These are phyloP conservation scores for Galaxias olidus DNA, from an alignment of 2,797 vertebrate genomes.

Conservation along the genomic window DNA sequence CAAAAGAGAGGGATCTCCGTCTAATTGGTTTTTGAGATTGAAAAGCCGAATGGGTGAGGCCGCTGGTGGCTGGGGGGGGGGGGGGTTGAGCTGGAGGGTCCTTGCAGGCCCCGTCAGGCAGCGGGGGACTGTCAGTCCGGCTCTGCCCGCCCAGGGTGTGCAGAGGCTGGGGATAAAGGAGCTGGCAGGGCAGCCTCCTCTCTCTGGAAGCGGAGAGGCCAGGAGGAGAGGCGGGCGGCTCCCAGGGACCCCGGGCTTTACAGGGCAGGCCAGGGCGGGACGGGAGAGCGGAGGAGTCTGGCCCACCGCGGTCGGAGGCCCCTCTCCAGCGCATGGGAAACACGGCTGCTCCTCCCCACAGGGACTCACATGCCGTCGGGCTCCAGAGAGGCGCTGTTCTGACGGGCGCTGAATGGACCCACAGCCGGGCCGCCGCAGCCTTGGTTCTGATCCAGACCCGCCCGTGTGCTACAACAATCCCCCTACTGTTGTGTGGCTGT, in stretches of 20 bases:
- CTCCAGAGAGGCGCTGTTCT: constrained; percentile 37
- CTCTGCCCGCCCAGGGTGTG: constrained; percentile 67
- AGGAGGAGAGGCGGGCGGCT: constrained; percentile 65
- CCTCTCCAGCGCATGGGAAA: constrained; percentile 69
- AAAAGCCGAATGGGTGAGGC: constrained; percentile 64
- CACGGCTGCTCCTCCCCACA: constrained; percentile 59
- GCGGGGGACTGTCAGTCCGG: constrained; percentile 72
- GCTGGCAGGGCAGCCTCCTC: constrained; percentile 64
- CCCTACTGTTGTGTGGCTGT: too few species aligned
- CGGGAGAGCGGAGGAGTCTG: constrained; percentile 62
- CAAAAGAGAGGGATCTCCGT: constrained; percentile 73
- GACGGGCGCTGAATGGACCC: too few species aligned
- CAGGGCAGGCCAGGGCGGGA: constrained; percentile 63
- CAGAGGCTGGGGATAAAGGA: constrained; percentile 68
- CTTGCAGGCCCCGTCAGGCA: constrained; percentile 53
- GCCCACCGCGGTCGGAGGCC: constrained; percentile 63
- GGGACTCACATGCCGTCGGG: constrained; percentile 53
- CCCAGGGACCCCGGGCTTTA: constrained; percentile 67
- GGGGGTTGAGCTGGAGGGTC: constrained; percentile 63
- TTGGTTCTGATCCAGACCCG: too few species aligned
- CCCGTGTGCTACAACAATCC: too few species aligned
- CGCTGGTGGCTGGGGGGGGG: constrained; percentile 52
- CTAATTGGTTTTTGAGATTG: constrained; percentile 73
- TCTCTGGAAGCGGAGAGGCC: constrained; percentile 46
- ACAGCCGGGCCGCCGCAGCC: too few species aligned